Evolutionary conservation across 2,888 invertebrate species (phyloP), one percentile per base, ranked within the genome.

Genomic region (Ectobius pallidus): DNA sequence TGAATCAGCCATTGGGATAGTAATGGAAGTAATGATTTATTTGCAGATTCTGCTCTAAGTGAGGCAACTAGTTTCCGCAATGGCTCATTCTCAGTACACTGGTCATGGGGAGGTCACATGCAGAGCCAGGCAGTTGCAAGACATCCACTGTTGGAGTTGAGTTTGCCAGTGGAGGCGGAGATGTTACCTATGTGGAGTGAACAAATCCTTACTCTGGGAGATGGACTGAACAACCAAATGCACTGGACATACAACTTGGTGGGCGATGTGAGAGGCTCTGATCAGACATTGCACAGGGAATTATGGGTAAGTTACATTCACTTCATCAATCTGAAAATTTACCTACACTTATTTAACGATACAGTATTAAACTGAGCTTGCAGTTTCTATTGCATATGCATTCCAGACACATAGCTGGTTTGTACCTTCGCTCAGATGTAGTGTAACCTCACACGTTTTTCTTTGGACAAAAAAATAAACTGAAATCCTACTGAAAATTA

Each of bases 181-280:
- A 94, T 95, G 92, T 84, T 95, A 68, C 94, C 94, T 49, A 93
- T 94, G 87, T 93, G 94, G 92, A 94, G 94, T 34, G 92, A 92
- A 79, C 94, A 94, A 84, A 88, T 88, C 3, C 90, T 93, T 62
- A 89, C 89, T 3, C 90, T 93, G 80, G 94, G 94, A 20, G 92
- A 93, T 77, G 86, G 86, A 6, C 85, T 93, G 9, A 86, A 90
- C 18, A 93, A 93, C 79, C 88, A 87, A 30, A 93, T 95, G 92
- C 91, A 91, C 75, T 93, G 94, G 4, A 87, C 91, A 0, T 95
- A 94, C 80, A 92, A 91, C 77, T 84, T 95, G 55, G 92, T 94
- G 0, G 95, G 94, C 2, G 95, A 95, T 81, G 94, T 94, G 1
- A 88, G 94, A 75, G 93, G 93, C 80, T 91, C 92, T 0, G 93